Percentiles rank a stretch among this genome's conserved stretches.
Evolutionary conservation across 2,888 invertebrate species (phyloP).

Genomic region (Timema podura): DNA sequence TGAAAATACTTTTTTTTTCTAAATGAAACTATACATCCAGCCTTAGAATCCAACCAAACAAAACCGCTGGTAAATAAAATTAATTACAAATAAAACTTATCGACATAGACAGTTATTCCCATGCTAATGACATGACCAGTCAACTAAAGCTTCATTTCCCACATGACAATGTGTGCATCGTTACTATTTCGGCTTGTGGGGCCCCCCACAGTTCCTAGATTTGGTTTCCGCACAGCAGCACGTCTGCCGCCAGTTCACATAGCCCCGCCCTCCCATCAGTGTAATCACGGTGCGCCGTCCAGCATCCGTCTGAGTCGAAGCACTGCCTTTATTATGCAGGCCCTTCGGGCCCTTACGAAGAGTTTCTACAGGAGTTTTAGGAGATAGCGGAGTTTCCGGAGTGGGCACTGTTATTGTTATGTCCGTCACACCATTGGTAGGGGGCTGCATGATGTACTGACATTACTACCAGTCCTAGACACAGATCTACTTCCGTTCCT

Average conservation of each 20-base stretch:
- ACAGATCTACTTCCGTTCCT: conserved; percentile 38
- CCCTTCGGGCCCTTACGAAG: conserved; percentile 13
- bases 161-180: conserved; percentile 85
- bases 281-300: conserved; percentile 74
- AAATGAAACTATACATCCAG: too few species aligned
- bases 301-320: conserved; percentile 35
- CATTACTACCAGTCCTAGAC: conserved; percentile 22
- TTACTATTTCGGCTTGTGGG: conserved; percentile 69
- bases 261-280: conserved; percentile 83
- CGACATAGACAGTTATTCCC: neutral
- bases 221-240: conserved; percentile 51
- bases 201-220: conserved; percentile 44
- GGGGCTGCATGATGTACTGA: conserved; percentile 10
- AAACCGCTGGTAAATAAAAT: too few species aligned
- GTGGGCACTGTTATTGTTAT: conserved; percentile 12
- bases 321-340: neutral
- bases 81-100: neutral
- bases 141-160: conserved; percentile 79
- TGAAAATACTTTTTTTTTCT: too few species aligned
- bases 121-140: too few species aligned
- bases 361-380: conserved; percentile 8
- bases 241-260: conserved; percentile 78
- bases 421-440: neutral
- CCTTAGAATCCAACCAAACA: too few species aligned
- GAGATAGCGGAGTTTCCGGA: conserved; percentile 6